Percentiles rank a stretch among this genome's conserved stretches.
Conservation (phyloP, 1,140 invertebrate species). For the Cylas formicarius region DNA sequence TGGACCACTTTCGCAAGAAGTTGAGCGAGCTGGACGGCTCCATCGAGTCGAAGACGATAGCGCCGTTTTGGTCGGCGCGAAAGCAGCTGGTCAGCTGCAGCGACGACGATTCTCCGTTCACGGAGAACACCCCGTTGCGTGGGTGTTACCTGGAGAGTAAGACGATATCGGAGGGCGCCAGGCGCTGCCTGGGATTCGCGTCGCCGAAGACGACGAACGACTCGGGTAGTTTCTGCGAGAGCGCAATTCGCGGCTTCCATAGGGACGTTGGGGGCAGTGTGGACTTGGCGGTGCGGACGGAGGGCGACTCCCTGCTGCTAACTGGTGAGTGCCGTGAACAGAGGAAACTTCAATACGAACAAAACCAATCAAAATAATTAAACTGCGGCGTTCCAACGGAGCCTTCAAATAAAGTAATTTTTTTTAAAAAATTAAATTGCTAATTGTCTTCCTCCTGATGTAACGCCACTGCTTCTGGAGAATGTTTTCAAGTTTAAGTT, state of each 20-base stretch:
- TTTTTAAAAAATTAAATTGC: too few species aligned
- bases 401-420: too few species aligned
- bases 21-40: conserved; percentile 13
- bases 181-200: conserved; percentile 33
- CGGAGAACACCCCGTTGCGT: conserved; percentile 8
- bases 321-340: conserved; percentile 32
- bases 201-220: conserved; percentile 20
- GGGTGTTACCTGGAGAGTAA: conserved; percentile 20
- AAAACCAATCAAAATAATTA: conserved; percentile 5
- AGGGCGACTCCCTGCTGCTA: conserved; percentile 23
- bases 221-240: conserved; percentile 23
- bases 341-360: conserved; percentile 1
- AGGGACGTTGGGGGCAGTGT: conserved; percentile 26
- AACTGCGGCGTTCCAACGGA: too few species aligned
- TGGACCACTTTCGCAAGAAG: conserved; percentile 22
- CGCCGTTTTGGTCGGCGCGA: conserved; percentile 18
- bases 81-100: conserved; percentile 8
- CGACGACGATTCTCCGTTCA: conserved; percentile 10
- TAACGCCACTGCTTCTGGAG: too few species aligned
- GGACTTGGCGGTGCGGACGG: conserved; percentile 28
- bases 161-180: conserved; percentile 5
- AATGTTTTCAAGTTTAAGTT: too few species aligned
- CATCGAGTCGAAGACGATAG: conserved; percentile 11
- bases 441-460: too few species aligned
- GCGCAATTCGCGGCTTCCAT: conserved; percentile 17